Evolutionary conservation across 1,140 invertebrate genomes (phyloP), one percentile per base, ranked within the genome.

Genomic region (Myzus persicae): DNA sequence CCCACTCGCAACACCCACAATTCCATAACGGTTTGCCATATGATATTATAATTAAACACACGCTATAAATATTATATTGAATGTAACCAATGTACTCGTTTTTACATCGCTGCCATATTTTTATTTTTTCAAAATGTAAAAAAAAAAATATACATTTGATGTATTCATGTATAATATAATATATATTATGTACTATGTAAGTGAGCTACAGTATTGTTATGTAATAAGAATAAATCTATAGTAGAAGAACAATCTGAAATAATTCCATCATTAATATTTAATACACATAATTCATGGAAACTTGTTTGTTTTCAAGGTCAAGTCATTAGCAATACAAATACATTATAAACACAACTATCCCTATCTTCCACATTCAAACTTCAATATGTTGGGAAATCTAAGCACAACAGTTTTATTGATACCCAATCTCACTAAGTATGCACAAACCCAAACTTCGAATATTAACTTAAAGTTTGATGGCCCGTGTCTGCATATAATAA

Each of bases 401-500:
- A 42, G 24, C 24, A 84, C 40, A 84, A 42, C 40, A 84, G 22
- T 84, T 24, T 84, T 76, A 76, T 84, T 40, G 82, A 40, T 84
- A 84, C 40, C 38, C 38, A 40, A 26, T 84, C 38, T 84, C 40
- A 40, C 36, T 84, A 84, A 40, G 24, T 84, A 84, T 84, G 38
- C 24, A 40, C 26, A 42, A 84, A 40, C 82, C 20, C 4, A 14
- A 84, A 84, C 40, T 84, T 84, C 8, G 82, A 42, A 42, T 84
- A 84, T 84, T 42, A 84, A 84, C 38, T 40, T 40, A 84, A 84
- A 84, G 82, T 84, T 84, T 84, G 24, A 84, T 40, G 82, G 22
- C 9, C 40, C 42, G 40, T 24, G 24, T 76, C 31, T n/a, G 59
- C n/a, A 36, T 76, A 76, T 40, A 40, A 82, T 26, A 40, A 40